Base-by-base conservation (phyloP, 2,888 invertebrate species). In the Augochlorella aurata region DNA sequence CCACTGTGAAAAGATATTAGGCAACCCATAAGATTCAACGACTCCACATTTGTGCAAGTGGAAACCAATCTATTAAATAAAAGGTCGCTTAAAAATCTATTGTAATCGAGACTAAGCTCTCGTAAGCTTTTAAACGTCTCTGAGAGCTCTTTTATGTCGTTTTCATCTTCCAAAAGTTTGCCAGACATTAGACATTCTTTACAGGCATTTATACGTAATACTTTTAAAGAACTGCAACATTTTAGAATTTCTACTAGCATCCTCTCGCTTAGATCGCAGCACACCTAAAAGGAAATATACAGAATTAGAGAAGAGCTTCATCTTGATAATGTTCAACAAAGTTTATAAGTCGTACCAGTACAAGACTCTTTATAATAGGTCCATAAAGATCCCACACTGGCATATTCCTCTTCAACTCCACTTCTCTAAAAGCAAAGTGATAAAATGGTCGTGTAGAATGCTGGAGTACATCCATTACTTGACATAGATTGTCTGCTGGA, bases 141-240 rank as follows among this genome's bases (percentile, higher is more conserved):
- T 4, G 87, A 84, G 18, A 94, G 91, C 68, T 94, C 89, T 58
- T 95, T 93, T 1, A 95, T 94, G 85, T 96, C 96, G 16, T 94
- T 94, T 70, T 95, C 94, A 49, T 95, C 95, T 88, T 96, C 96
- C 61, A 97, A 91, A 61, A 97, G 94, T 18, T 95, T 94, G 2
- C 97, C 97, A 2, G 96, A 96, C 96, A 97, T 97, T 83, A 97
- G 96, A 29, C 97, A 94, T 78, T 96, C 96, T 88, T 96, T 95
- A 88, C 97, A 97, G 75, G 95, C 95, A 83, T 95, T 95, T 73
- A 97, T 94, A 69, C 95, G 95, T 24, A 97, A 93, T 74, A 93
- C 92, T 89, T 95, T 94, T 77, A 97, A 93, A 88, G 95, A 95
- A 24, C 93, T 93, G 88, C 96, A 95, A 83, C 94, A 94, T 81